A percentile compares a stretch with the other conserved stretches of the same genome.
Evolutionary conservation across 2,113 vertebrate species (phyloP).

Genomic region (Cricetomys ansorgei): DNA sequence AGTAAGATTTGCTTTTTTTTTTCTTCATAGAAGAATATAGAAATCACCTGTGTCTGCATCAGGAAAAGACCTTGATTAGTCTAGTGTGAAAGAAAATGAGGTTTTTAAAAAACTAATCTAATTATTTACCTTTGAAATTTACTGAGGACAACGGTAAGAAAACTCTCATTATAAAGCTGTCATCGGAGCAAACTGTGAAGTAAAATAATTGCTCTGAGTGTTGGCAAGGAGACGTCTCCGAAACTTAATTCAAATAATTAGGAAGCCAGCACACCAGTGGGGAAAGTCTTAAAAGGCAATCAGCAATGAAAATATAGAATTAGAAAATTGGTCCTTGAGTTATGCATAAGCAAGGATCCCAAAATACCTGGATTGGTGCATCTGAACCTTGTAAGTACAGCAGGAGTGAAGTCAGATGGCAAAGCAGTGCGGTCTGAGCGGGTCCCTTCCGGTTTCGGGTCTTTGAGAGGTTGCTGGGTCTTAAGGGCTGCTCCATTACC

Average conservation of each 20-base stretch:
- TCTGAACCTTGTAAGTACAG: not conserved
- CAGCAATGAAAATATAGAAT: not conserved
- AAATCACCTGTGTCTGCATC: not conserved
- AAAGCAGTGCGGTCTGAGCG: rapidly evolving
- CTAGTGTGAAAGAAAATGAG: not conserved
- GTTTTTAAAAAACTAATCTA: slow-evolving; percentile 10
- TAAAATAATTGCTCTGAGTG: not conserved
- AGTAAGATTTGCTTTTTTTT: not conserved
- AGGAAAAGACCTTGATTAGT: not conserved
- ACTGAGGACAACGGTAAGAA: not conserved
- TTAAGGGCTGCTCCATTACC: not conserved
- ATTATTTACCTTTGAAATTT: slow-evolving; percentile 42
- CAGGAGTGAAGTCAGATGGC: not conserved
- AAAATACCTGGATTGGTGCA: not conserved
- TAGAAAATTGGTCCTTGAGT: not conserved
- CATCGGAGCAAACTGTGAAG: slow-evolving; percentile 26
- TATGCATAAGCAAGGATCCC: not conserved
- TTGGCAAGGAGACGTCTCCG: not conserved
- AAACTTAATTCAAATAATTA: slow-evolving; percentile 35
- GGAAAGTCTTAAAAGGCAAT: not conserved
- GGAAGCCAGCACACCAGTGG: not conserved
- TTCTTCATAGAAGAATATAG: not conserved
- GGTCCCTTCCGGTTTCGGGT: too few relatives aligned
- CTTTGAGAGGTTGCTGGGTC: too few relatives aligned
- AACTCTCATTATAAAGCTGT: not conserved